Evolutionary conservation across 2,888 invertebrate species (phyloP), one percentile per base, ranked within the genome.

Genomic region (Myathropa florea): DNA sequence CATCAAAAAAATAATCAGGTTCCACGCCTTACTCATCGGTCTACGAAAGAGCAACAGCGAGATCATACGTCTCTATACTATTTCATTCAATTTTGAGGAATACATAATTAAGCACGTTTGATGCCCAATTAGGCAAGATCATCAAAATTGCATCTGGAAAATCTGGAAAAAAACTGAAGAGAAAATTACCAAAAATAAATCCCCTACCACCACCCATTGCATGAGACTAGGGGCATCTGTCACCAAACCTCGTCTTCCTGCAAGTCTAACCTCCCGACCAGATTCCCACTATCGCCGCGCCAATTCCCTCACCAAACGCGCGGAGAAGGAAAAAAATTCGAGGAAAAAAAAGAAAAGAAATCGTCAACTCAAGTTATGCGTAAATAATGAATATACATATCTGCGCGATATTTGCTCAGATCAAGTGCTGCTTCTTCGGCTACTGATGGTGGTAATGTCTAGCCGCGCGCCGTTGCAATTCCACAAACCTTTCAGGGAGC

Each of bases 301-400:
- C 24, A 64, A 21, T 64, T n/a, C 67, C 70, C 26, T 61, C 55
- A 64, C 30, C 60, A 60, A 65, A 36, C 60, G 10, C 3, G 24
- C 55, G 28, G 12, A 55, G 18, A 59, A 14, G 55, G 33, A 65
- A 71, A 59, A 12, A 28, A 71, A 71, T 80, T 72, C 80, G 67
- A 65, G 55, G 68, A 77, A 77, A 76, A 68, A n/a, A n/a, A n/a
- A n/a, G n/a, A n/a, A n/a, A n/a, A n/a, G n/a, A n/a, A 83, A 77
- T 71, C 70, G 61, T 33, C 72, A 72, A 72, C 67, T 55, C 68
- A 77, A 78, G 83, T 83, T 83, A 83, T 83, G 83, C 72, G 83
- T 65, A 82, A 77, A 82, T 82, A 82, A 82, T 82, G 82, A 82
- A 82, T 77, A 82, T 82, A 82, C 82, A 82, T 82, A 82, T 82